Base-by-base conservation (phyloP, 64 coral and sea anemone genomes). In the Porites australiensis region DNA sequence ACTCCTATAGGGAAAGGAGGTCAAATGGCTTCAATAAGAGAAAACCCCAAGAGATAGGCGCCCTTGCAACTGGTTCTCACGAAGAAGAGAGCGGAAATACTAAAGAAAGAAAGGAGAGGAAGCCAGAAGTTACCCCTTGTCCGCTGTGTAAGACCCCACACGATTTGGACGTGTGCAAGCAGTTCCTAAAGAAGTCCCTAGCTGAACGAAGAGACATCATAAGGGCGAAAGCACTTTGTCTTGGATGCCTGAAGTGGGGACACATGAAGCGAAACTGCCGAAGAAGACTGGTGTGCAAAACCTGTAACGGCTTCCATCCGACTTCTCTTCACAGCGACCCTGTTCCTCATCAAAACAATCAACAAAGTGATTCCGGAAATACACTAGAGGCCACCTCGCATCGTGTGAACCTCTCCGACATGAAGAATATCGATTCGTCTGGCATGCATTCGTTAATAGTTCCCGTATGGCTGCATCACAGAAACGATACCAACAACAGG, bases 401-500 rank as follows among this genome's bases (percentile, higher is more conserved):
- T 16, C 72, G 11, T 48, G 44, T 48, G 44, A 47, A 47, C 21
- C 72, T 75, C 45, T 75, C 8, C 10, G 8, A 78, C 57, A 57
- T 78, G 51, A 78, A 78, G 75, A 78, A 54, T 21, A 19, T 57
- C 9, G 22, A 57, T 10, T 50, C 48, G 55, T 77, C 75, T 50
- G 52, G 75, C 50, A 54, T 54, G 51, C 75, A 78, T 78, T 78
- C 75, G 49, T 20, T 78, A 5, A 78, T 78, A 54, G 51, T 78
- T 54, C 75, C 51, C 19, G 51, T 43, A 22, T 55, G 75, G n/a
- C n/a, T 55, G 11, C 75, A 78, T n/a, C 75, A 78, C 49, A 58
- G 52, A 78, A 57, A 77, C 12, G 75, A 78, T 78, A 58, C 50
- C 75, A 78, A 51, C 20, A 79, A 79, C 45, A 76, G 60, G 54